Evolutionary conservation across 2,888 invertebrate species (phyloP).

Genomic region (Pseudococcus longispinus): DNA sequence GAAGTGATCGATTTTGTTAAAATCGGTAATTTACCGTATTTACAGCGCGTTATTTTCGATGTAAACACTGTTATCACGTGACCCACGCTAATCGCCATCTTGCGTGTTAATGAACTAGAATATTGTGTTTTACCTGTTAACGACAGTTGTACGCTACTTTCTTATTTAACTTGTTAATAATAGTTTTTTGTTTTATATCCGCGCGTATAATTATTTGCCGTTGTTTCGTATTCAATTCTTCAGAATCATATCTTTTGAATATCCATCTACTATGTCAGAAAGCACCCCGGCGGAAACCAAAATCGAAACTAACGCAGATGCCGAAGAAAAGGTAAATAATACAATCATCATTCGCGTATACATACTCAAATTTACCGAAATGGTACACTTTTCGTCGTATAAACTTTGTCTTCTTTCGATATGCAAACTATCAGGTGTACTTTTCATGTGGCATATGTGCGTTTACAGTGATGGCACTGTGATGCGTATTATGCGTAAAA

Average conservation of each 20-base stretch:
- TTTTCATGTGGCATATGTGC: not conserved
- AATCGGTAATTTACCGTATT: not conserved
- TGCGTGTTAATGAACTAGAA: conserved; percentile 48
- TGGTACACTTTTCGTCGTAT: not conserved
- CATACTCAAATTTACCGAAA: not conserved
- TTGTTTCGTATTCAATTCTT: not conserved
- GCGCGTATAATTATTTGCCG: not conserved
- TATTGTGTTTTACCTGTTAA: conserved; percentile 26
- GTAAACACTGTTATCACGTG: conserved; percentile 48
- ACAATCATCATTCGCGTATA: not conserved
- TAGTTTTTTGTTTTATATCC: not conserved
- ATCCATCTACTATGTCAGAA: conserved; percentile 39
- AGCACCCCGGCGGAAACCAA: conserved; percentile 15
- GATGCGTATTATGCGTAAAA: conserved; percentile 1
- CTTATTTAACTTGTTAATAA: not conserved
- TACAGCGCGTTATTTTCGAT: not conserved
- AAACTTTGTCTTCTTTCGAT: not conserved
- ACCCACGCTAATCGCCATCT: conserved; percentile 56
- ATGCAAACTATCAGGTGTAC: not conserved
- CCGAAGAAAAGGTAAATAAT: conserved; percentile 33
- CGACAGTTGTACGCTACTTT: not conserved
- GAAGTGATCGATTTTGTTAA: not conserved
- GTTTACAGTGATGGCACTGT: not conserved
- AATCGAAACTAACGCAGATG: conserved; percentile 39
- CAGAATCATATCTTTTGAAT: not conserved